phyloP scores from a whole-genome alignment of 2,113 vertebrate species.

The Caloenas nicobarica region DNA sequence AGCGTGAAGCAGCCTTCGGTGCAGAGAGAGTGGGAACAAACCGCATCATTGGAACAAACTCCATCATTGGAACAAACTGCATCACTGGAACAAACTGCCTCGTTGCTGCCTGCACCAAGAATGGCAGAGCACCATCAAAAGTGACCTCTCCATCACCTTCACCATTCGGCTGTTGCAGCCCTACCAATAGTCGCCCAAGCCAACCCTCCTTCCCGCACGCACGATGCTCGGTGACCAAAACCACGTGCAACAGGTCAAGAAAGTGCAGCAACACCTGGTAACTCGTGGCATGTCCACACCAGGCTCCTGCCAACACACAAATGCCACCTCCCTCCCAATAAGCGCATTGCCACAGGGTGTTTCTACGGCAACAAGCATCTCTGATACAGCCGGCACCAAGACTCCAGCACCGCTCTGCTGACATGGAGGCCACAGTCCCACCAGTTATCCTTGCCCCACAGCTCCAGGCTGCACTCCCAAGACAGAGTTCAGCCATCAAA shows the following conservation, averaged over 20 bases:
- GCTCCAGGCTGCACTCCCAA: neutral
- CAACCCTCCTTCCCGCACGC: rapidly evolving
- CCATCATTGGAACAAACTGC: neutral
- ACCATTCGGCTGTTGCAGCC: neutral
- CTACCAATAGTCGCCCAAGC: rapidly evolving
- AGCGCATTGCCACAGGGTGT: neutral
- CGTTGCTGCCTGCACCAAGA: rapidly evolving
- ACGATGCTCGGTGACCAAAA: rapidly evolving
- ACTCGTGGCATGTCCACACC: rapidly evolving
- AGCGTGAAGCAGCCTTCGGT: rapidly evolving
- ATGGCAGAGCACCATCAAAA: neutral
- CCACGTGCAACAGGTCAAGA: rapidly evolving
- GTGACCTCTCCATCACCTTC: neutral
- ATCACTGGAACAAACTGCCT: neutral
- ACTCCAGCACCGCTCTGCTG: neutral
- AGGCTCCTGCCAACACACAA: neutral
- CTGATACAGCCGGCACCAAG: rapidly evolving
- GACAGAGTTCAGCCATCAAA: neutral
- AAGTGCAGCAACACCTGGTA: no score
- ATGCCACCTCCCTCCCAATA: neutral
- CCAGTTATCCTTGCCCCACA: neutral
- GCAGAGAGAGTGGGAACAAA: neutral
- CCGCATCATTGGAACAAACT: neutral
- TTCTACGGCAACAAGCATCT: conserved; percentile 4
- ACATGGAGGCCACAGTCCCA: neutral